Percentiles rank a stretch among this genome's conserved stretches.
Evolutionary conservation across 2,113 vertebrate genomes (phyloP).

Genomic region (Oreocharis arfaki): DNA sequence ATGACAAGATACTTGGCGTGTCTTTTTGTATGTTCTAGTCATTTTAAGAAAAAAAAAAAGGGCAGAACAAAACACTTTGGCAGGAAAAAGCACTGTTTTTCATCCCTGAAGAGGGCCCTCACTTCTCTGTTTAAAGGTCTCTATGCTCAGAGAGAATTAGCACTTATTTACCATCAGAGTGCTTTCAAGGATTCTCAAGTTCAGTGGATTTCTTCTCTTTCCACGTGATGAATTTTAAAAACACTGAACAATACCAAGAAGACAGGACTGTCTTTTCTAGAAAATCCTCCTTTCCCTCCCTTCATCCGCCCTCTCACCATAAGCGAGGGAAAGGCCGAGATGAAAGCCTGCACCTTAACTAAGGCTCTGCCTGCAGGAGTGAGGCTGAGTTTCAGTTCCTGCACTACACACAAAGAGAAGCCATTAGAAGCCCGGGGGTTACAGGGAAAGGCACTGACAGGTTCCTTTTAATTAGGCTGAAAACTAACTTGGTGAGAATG

Average conservation of each 20-base stretch:
- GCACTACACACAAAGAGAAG: slow-evolving; percentile 32
- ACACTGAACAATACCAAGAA: background rate
- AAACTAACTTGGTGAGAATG: slow-evolving; percentile 63
- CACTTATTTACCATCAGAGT: background rate
- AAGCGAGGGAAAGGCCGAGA: background rate
- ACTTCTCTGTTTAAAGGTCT: background rate
- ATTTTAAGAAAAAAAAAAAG: background rate
- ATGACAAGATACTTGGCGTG: background rate
- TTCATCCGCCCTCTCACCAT: background rate
- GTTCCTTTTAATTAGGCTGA: slow-evolving; percentile 68
- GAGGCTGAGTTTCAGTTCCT: slow-evolving; percentile 1
- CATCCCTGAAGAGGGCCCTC: background rate
- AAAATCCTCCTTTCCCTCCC: background rate
- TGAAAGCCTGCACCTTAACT: slow-evolving; percentile 3
- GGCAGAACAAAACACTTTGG: background rate
- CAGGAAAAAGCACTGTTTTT: background rate
- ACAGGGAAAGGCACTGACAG: slow-evolving; percentile 54
- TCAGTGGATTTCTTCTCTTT: background rate
- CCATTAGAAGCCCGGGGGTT: slow-evolving; percentile 40
- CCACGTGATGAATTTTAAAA: background rate
- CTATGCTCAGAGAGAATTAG: background rate
- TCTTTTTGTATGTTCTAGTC: background rate
- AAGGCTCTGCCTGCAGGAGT: background rate
- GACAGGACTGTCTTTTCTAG: background rate
- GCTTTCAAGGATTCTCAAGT: background rate